Percentiles rank a stretch among this genome's conserved stretches.
Evolutionary conservation across 2,113 vertebrate genomes (phyloP).

Genomic region (Urocitellus parryii): DNA sequence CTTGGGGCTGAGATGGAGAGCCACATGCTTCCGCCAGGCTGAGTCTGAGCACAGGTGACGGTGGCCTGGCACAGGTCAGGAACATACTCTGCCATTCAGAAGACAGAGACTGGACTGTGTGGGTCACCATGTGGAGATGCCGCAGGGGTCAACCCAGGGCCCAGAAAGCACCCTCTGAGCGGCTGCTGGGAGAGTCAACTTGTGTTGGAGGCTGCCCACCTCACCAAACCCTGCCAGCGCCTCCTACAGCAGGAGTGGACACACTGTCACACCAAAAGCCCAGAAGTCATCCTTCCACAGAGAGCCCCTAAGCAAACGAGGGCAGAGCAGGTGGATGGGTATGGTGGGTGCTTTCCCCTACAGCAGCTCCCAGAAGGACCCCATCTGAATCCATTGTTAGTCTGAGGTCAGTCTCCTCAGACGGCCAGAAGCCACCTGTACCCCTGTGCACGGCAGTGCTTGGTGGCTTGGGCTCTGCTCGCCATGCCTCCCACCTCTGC

Average conservation of each 20-base stretch:
- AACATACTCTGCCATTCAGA: rapidly evolving
- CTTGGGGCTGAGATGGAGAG: not conserved
- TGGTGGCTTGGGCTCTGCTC: rapidly evolving
- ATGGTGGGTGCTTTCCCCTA: rapidly evolving
- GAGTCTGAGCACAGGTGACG: rapidly evolving
- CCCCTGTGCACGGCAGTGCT: rapidly evolving
- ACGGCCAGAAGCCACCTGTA: too few species aligned
- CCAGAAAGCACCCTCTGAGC: not conserved
- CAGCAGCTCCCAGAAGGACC: not conserved
- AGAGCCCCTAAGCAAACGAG: too few species aligned
- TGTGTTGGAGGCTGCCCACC: not conserved
- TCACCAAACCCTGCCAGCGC: too few species aligned
- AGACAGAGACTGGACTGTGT: not conserved
- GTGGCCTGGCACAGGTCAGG: rapidly evolving
- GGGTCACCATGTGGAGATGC: too few species aligned
- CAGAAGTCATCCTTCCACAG: too few species aligned
- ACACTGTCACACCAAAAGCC: not conserved
- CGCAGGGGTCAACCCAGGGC: not conserved
- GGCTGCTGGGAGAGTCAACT: not conserved
- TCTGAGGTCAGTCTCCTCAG: not conserved
- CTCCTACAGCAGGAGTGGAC: not conserved
- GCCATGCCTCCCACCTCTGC: not conserved
- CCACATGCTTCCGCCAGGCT: not conserved
- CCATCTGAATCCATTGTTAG: too few species aligned
- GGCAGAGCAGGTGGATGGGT: not conserved